Evolutionary conservation across 2,113 vertebrate species (phyloP).

Genomic region (Phalacrocorax pelagicus): DNA sequence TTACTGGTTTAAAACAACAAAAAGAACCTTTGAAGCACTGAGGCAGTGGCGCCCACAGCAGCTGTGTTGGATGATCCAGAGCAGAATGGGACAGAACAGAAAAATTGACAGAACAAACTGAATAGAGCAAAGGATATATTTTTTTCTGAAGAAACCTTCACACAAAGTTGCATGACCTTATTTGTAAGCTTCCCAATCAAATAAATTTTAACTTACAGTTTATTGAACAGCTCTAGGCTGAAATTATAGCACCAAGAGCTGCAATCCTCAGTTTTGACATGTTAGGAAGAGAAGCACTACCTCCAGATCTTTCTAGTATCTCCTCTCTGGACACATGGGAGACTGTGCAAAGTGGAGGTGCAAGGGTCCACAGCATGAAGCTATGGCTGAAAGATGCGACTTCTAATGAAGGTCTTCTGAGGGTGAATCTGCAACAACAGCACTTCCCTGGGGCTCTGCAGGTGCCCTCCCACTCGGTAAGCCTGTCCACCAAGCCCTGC

Average conservation of each 20-base stretch:
- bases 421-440: background rate
- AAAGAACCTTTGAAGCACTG: background rate
- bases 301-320: background rate
- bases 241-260: background rate
- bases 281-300: background rate
- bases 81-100: background rate
- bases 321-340: background rate
- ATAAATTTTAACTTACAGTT: background rate
- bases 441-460: background rate
- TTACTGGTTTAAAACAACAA: background rate
- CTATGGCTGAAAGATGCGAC: background rate
- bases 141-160: background rate
- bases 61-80: background rate
- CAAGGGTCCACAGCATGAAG: background rate
- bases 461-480: background rate
- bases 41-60: background rate
- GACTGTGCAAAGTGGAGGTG: accelerated
- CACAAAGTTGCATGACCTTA: background rate
- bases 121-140: background rate
- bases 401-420: background rate
- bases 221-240: background rate
- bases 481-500: background rate
- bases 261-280: background rate
- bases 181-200: background rate
- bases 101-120: background rate